Base-by-base conservation (phyloP, 2,113 vertebrate species). In the Mobula hypostoma region DNA sequence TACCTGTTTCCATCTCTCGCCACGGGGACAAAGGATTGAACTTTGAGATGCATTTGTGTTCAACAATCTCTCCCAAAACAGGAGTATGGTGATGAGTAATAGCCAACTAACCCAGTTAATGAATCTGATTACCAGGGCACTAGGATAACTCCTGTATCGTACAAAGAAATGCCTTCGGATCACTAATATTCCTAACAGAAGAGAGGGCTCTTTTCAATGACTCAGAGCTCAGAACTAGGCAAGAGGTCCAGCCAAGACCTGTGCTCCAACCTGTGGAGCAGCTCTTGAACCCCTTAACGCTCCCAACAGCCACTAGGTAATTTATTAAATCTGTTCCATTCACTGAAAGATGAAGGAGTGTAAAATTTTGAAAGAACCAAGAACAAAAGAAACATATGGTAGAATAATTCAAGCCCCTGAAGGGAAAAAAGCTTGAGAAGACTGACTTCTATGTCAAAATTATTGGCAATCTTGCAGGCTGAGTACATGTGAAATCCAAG, bases 371-470 rank as follows among this genome's bases (percentile, higher is more conserved):
- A 90, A 90, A 66, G 61, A 66, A 32, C 15, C 24, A 32, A 17
- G 61, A 90, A 90, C 61, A 68, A 90, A 90, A 90, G 85, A 66
- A 90, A 90, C 85, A 90, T 68, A 32, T 90, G 85, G 85, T 32
- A 32, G n/a, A 32, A n/a, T 90, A 90, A 90, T 90, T 90, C 61
- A 29, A 17, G n/a, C 29, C 61, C 85, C 80, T 61, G 2, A 19
- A n/a, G 85, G 61, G 72, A 24, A 58, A n/a, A 63, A 63, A 7
- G 58, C 56, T 88, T 32, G 29, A 68, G 61, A 61, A 90, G 63
- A 14, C 5, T 90, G 85, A 66, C 15, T 90, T 90, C 66, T 90
- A 66, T 90, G 85, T 68, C 4, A 32, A 61, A 90, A 66, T 66
- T 90, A 32, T 68, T 90, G 85, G 85, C n/a, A 90, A 90, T 90